Evolutionary conservation across 2,113 vertebrate genomes (phyloP), one percentile per base, ranked within the genome.

Genomic region (Sakesphorus luctuosus): DNA sequence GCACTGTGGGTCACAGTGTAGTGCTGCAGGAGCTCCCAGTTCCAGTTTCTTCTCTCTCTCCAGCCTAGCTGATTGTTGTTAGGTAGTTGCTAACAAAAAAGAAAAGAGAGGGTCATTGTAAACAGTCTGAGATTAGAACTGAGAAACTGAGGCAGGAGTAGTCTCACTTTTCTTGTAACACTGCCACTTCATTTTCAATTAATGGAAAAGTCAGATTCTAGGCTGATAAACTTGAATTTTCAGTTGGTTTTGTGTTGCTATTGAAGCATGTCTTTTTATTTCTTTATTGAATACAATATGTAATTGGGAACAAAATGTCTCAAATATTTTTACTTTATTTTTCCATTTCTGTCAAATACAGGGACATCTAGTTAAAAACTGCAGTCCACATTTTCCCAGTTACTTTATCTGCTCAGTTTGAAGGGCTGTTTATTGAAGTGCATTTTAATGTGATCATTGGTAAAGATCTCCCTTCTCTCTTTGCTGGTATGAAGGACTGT

Each of bases 231-330:
- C 0, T 33, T 50, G 14, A 2, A 58, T 80, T 91, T 77, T 90
- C 36, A 36, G 23, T 15, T 67, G 19, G 16, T 90, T 91, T 76
- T 49, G 11, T 66, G 7, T 77, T 35, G 56, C 59, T 53, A 55
- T 84, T 82, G 76, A 25, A 6, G 11, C 1, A 0, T 8, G 6
- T 49, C 35, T 29, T 67, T 84, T 86, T 66, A 6, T 46, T 73
- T 69, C 17, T 56, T 68, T 89, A 14, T 36, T 56, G 36, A 62
- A 33, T 66, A 11, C 1, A 6, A 0, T 52, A 11, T 0, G 0
- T n/a, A 49, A 52, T 53, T 77, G 8, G 43, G 20, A 85, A 24
- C 33, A 82, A 85, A 92, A 18, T 0, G 0, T 40, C n/a, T 84
- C 52, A 65, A 4, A 44, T 53, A 0, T 82, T 61, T 56, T 55